Evolutionary conservation across 2,888 invertebrate genomes (phyloP), one percentile per base, ranked within the genome.

Genomic region (Luperina nickerlii): DNA sequence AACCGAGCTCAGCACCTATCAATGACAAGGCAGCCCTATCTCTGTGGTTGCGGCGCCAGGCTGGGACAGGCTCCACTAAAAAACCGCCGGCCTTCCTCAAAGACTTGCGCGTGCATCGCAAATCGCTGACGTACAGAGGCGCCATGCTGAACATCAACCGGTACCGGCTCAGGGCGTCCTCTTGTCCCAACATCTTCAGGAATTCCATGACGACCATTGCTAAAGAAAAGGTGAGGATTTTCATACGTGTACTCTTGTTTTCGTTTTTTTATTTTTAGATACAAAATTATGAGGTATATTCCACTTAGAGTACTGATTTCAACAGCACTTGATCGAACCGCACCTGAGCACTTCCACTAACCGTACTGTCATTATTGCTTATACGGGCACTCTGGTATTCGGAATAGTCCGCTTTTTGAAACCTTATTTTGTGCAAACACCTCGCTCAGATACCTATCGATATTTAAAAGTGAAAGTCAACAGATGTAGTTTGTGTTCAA

Each of bases 131-230:
- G 4, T 98, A 98, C 91, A 97, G 98, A 83, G 98, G 98, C 42
- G 98, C 98, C 1, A 98, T 98, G 98, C 95, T 98, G 79, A 98
- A 98, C 93, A 98, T 98, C 90, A 98, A 98, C 91, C 96, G 98
- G 72, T 98, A 98, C 94, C 97, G 98, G 70, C 96, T 98, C 73
- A 97, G 98, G 84, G 98, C 99, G 0, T 98, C 98, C 20, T 99
- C 99, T 79, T 99, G 99, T 92, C 99, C 99, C 1, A 99, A 99
- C 94, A 98, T 99, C 92, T 98, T 98, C 93, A 97, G 98, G 87
- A 98, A 98, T 93, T 98, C 98, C 0, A 98, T 98, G 98, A 98
- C 98, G 1, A 98, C 98, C 83, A 98, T 98, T 88, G 98, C 98
- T n/a, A 98, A 98, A 92, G 98, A 98, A 91, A 98, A 98, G 95